phyloP scores from a whole-genome alignment of 2,888 invertebrate species.

The Cloeon dipterum region DNA sequence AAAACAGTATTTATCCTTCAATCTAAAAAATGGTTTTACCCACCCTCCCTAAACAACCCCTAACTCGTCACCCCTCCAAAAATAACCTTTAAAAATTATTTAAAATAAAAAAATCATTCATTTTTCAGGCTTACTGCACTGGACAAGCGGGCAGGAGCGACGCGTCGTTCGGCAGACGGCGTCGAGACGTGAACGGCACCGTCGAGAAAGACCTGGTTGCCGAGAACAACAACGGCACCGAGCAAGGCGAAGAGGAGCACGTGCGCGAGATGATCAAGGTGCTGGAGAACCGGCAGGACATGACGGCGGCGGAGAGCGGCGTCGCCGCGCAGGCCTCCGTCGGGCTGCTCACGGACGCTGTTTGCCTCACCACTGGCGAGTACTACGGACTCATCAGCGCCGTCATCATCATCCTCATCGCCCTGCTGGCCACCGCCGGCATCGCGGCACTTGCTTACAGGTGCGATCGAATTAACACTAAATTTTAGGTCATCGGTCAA shows the following conservation, averaged over 20 bases:
- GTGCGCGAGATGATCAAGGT: conserved; percentile 80
- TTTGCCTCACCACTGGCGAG: conserved; percentile 61
- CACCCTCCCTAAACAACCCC: no score
- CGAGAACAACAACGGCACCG: no score
- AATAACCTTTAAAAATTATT: no score
- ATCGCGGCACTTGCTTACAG: conserved; percentile 55
- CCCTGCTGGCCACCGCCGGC: conserved; percentile 47
- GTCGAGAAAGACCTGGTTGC: conserved; percentile 22
- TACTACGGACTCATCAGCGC: conserved; percentile 68
- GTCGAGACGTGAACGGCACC: conserved; percentile 14
- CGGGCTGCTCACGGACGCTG: conserved; percentile 33
- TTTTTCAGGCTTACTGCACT: conserved; percentile 49
- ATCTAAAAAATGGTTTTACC: no score
- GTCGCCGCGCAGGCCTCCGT: conserved; percentile 11
- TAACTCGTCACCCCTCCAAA: no score
- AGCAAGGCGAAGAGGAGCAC: conserved; percentile 34
- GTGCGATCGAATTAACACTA: no score
- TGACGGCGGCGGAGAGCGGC: conserved; percentile 10
- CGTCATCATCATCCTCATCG: conserved; percentile 46
- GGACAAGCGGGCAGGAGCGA: conserved; percentile 56
- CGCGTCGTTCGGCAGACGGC: conserved; percentile 53
- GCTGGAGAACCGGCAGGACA: conserved; percentile 6
- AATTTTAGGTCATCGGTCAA: no score
- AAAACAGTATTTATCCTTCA: no score
- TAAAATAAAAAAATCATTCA: conserved; percentile 1